A percentile compares a stretch with the other conserved stretches of the same genome.
These are phyloP conservation scores for Eufriesea mexicana DNA, from an alignment of 1,140 invertebrate species.

Conservation along the genomic window DNA sequence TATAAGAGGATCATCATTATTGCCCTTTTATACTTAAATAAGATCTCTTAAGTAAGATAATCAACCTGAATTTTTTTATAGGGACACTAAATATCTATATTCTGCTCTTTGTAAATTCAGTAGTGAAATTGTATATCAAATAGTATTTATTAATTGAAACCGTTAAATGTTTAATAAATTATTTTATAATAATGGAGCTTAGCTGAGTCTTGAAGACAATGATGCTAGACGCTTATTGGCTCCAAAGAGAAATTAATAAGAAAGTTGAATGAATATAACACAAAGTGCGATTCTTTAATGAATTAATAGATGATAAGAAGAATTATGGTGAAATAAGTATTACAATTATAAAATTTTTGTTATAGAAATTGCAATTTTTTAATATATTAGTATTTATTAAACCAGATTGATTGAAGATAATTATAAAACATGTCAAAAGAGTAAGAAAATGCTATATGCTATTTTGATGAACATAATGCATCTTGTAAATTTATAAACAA, in stretches of 20 bases:
- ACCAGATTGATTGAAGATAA: constrained; percentile 10
- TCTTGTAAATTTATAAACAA: constrained; percentile 8
- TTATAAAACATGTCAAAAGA: constrained; percentile 13
- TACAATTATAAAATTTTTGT: constrained; percentile 31
- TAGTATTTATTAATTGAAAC: constrained; percentile 74
- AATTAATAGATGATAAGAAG: constrained; percentile 47
- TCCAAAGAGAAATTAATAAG: constrained; percentile 68
- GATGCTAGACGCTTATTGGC: constrained; percentile 80
- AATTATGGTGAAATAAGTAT: constrained; percentile 47
- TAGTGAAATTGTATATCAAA: constrained; percentile 66
- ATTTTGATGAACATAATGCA: constrained; percentile 20
- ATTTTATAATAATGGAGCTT: constrained; percentile 71
- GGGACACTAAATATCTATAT: constrained; percentile 62
- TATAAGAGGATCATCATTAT: constrained; percentile 38
- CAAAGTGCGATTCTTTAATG: constrained; percentile 76
- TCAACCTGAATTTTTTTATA: constrained; percentile 46
- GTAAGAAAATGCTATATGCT: not conserved
- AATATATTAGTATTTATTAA: constrained; percentile 3
- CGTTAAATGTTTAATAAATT: constrained; percentile 71
- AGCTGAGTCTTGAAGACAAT: constrained; percentile 76
- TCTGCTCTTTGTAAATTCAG: constrained; percentile 70
- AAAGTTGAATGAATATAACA: constrained; percentile 69
- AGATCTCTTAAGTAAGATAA: constrained; percentile 51
- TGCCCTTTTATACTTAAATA: constrained; percentile 43
- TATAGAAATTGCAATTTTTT: constrained; percentile 52